A percentile compares a stretch with the other conserved stretches of the same genome.
Conservation (phyloP, 2,888 invertebrate species). For the Mongoloraphidia duomilia region DNA sequence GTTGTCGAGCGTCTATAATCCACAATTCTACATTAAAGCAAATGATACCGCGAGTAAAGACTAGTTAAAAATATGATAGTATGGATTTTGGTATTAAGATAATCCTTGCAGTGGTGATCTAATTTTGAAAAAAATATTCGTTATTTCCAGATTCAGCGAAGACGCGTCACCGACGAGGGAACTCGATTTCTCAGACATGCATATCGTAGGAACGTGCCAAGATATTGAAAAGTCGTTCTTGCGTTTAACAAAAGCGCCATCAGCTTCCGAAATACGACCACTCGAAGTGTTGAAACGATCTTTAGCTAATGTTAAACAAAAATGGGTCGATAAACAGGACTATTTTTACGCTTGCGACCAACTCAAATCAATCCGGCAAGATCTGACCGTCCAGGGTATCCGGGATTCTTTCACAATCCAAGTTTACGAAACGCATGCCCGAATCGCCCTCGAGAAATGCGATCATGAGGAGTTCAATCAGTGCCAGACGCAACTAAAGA, state of each 20-base stretch:
- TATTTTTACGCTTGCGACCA: conserved; percentile 98
- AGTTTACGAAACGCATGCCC: conserved; percentile 97
- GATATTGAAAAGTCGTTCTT: conserved; percentile 94
- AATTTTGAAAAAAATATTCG: neutral
- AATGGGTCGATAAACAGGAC: conserved; percentile 82
- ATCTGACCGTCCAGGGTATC: conserved; percentile 96
- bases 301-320: conserved; percentile 76
- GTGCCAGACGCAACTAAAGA: conserved; percentile 95
- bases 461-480: conserved; percentile 99
- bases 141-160: conserved; percentile 30
- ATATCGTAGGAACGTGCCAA: conserved; percentile 87
- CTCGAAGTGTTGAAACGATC: conserved; percentile 71
- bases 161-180: conserved; percentile 43
- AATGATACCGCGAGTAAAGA: too few relatives aligned
- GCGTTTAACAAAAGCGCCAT: conserved; percentile 89
- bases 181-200: conserved; percentile 73
- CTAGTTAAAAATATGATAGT: too few relatives aligned
- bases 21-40: too few relatives aligned
- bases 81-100: too few relatives aligned
- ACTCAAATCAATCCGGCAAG: conserved; percentile 95
- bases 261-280: conserved; percentile 82
- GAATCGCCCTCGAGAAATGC: conserved; percentile 93
- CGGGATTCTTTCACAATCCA: conserved; percentile 89
- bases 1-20: too few relatives aligned
- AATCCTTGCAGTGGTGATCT: too few relatives aligned